Conservation (phyloP, 2,888 invertebrate species). For the Tachina grossa region DNA sequence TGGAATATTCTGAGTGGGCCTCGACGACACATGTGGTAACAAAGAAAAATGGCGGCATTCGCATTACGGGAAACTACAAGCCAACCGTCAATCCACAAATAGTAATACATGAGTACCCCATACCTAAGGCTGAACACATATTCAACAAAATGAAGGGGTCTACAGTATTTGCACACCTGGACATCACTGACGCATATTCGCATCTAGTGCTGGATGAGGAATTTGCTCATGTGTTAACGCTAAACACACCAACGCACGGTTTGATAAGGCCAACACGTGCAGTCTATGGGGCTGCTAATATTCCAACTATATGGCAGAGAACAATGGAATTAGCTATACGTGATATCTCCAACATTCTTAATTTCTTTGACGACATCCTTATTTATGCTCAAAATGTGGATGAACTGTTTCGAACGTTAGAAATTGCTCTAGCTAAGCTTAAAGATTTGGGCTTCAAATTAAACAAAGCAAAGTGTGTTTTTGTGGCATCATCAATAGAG, state of each 20-base stretch:
- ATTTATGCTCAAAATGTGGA: no score
- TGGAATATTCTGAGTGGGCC: background rate
- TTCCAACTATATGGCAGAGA: background rate
- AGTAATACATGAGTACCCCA: background rate
- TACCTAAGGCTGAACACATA: background rate
- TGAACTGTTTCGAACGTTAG: no score
- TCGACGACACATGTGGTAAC: slow-evolving; percentile 1
- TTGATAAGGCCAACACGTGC: background rate
- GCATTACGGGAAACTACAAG: background rate
- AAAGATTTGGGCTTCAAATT: no score
- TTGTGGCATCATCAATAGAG: background rate
- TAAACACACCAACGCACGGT: background rate
- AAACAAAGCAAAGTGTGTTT: no score
- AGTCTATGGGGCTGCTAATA: background rate
- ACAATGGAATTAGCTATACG: background rate
- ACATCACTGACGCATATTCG: background rate
- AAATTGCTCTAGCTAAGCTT: no score
- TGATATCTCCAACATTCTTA: no score
- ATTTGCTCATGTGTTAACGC: background rate
- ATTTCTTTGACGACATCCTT: no score
- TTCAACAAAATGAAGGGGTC: background rate
- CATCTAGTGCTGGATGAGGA: background rate
- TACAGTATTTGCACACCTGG: background rate
- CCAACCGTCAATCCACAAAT: background rate
- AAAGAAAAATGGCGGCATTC: background rate